These are phyloP conservation scores for Drosophila kokeensis DNA, from an alignment of 2,888 invertebrate genomes.

Conservation along the genomic window DNA sequence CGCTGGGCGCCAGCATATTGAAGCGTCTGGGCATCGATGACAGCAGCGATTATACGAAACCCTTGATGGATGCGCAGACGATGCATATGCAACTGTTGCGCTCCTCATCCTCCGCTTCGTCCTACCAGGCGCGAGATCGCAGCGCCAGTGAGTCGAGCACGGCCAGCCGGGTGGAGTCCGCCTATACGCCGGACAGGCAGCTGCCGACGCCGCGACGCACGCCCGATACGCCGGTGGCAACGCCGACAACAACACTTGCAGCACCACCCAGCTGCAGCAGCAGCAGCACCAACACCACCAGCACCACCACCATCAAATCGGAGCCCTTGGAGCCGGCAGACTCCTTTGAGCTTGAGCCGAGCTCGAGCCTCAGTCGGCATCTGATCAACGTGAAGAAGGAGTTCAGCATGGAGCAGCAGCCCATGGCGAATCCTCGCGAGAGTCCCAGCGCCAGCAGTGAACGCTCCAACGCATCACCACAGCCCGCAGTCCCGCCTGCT, in stretches of 20 bases:
- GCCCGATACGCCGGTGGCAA: conserved; percentile 49
- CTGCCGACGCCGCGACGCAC: conserved; percentile 65
- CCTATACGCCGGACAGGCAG: conserved; percentile 91
- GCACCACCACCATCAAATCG: conserved; percentile 72
- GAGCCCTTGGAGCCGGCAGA: conserved; percentile 79
- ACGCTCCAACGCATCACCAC: conserved; percentile 90
- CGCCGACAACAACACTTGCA: conserved; percentile 41
- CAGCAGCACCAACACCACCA: conserved; percentile 37
- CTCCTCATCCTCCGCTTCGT: conserved; percentile 84
- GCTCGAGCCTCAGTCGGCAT: conserved; percentile 62
- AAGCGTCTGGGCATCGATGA: conserved; percentile 97
- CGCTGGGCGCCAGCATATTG: conserved; percentile 95
- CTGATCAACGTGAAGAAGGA: conserved; percentile 86
- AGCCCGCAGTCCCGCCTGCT: conserved; percentile 68
- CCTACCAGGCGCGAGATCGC: conserved; percentile 91
- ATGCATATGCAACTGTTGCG: conserved; percentile 94
- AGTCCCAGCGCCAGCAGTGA: conserved; percentile 90
- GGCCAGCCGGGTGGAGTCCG: conserved; percentile 90
- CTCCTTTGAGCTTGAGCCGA: conserved; percentile 33
- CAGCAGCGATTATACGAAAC: conserved; percentile 96
- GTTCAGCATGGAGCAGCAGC: conserved; percentile 72
- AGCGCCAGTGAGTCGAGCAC: conserved; percentile 96
- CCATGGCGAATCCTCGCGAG: conserved; percentile 60
- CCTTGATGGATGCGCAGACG: conserved; percentile 94
- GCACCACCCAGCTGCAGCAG: conserved; percentile 80